phyloP scores from a whole-genome alignment of 2,113 vertebrate genomes.

The Dasypus novemcinctus region DNA sequence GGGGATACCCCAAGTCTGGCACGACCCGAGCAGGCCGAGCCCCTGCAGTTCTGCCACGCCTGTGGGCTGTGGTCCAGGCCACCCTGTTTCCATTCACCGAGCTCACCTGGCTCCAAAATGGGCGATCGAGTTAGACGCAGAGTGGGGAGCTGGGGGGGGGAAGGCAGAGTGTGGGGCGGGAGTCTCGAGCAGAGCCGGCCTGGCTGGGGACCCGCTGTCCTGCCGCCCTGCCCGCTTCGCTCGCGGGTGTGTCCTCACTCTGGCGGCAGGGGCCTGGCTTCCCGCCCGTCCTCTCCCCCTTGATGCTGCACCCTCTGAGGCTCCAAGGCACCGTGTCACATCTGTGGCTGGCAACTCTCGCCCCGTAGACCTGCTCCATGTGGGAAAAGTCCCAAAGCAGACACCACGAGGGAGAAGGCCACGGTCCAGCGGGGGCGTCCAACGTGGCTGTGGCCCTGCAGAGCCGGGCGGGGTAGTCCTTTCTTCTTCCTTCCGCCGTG shows the following conservation, averaged over 20 bases:
- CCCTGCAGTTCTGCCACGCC: too few species aligned
- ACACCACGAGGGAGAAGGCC: not conserved
- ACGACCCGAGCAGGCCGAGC: not conserved
- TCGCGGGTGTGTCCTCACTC: not conserved
- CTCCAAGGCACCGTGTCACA: not conserved
- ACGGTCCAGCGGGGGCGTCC: rapidly evolving
- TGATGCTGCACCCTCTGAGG: not conserved
- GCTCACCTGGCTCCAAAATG: not conserved
- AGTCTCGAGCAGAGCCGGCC: not conserved
- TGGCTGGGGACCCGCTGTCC: not conserved
- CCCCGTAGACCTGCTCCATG: not conserved
- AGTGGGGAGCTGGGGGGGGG: not conserved
- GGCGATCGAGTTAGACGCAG: not conserved
- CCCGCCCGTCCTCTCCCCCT: not conserved
- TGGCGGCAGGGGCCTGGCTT: rapidly evolving
- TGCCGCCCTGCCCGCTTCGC: rapidly evolving
- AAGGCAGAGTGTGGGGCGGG: constrained; percentile 20
- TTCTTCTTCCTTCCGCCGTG: too few species aligned
- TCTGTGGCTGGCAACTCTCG: not conserved
- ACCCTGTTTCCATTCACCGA: not conserved
- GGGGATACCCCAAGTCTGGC: not conserved
- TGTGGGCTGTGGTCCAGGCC: not conserved
- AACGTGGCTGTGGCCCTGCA: too few species aligned
- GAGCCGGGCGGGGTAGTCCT: too few species aligned
- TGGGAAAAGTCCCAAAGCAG: not conserved